These are phyloP conservation scores for Hirtodrosophila cameraria DNA, from an alignment of 2,888 invertebrate genomes.

Conservation along the genomic window DNA sequence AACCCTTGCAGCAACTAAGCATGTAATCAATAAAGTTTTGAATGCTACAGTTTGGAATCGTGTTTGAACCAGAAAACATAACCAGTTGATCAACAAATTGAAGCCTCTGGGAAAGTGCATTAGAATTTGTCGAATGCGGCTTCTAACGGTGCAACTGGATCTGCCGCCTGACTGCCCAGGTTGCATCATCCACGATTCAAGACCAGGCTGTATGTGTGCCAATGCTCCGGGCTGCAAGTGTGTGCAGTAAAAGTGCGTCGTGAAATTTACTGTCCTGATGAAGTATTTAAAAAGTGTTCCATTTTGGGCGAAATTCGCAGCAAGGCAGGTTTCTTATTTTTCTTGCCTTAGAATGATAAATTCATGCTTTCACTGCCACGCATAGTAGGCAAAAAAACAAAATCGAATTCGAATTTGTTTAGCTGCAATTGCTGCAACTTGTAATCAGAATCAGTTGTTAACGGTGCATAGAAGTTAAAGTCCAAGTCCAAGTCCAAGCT, in stretches of 20 bases:
- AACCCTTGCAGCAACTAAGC: conserved; percentile 13
- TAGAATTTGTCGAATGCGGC: conserved; percentile 30
- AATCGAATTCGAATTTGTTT: conserved; percentile 21
- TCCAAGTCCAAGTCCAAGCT: conserved; percentile 36
- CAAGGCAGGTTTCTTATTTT: conserved; percentile 34
- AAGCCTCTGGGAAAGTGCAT: conserved; percentile 59
- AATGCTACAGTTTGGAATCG: background rate
- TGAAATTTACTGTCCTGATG: conserved; percentile 16
- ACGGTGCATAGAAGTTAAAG: conserved; percentile 44
- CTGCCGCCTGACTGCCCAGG: conserved; percentile 23
- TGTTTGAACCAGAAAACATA: conserved; percentile 33
- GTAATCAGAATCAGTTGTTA: conserved; percentile 49
- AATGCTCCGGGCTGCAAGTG: conserved; percentile 21
- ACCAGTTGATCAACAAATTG: conserved; percentile 41
- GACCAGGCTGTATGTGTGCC: conserved; percentile 28
- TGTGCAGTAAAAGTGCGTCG: conserved; percentile 63
- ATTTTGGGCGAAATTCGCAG: conserved; percentile 48
- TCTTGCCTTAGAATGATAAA: conserved; percentile 30
- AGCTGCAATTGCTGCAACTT: conserved; percentile 9
- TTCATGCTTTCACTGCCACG: conserved; percentile 63
- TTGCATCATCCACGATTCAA: conserved; percentile 40
- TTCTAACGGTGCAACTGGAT: conserved; percentile 54
- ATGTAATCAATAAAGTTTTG: background rate
- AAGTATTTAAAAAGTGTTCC: conserved; percentile 31
- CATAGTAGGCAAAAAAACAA: background rate